Base-by-base conservation (phyloP, 2,113 vertebrate species). In the Campylorhamphus procurvoides region DNA sequence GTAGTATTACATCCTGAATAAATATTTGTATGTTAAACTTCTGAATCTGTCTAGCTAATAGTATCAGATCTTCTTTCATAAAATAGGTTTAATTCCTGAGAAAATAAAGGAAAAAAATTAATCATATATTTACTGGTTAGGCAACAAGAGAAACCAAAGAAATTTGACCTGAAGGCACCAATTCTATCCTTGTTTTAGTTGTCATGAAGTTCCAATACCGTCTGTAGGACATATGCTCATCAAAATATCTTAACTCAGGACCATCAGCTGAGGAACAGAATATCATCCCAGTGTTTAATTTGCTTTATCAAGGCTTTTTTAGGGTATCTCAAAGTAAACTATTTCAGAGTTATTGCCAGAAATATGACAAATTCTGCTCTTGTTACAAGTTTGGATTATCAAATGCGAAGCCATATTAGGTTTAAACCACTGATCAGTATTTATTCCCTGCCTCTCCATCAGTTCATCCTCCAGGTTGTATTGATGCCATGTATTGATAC, bases 161-260 rank as follows among this genome's bases (percentile, higher is more conserved):
- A 53, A 39, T 58, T 47, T 60, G 3, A 28, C 37, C 23, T 3
- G 14, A 39, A 64, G 63, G 15, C 11, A 42, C 13, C 14, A 50
- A 24, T 62, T 39, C 24, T 37, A 39, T 35, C 27, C 22, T 72
- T 44, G 3, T 31, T 76, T 72, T 55, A 73, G 28, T n/a, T 4
- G 0, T 37, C 18, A 16, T 35, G 63, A 89, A 62, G 24, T 18
- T 80, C 18, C 25, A 81, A 3, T 47, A 56, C 25, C 28, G 59
- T n/a, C 9, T 2, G 1, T 12, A 47, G 50, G 39, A 81, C n/a
- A 64, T 17, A 33, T 0, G 27, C 3, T 8, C 19, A 8, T 28
- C 69, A 66, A 60, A 64, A 52, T 77, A 68, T 9, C 15, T 31
- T 25, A 52, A 59, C 25, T 14, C 5, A 52, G 19, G 17, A 74